Evolutionary conservation across 2,113 vertebrate species (phyloP).

Genomic region (Camelus bactrianus): DNA sequence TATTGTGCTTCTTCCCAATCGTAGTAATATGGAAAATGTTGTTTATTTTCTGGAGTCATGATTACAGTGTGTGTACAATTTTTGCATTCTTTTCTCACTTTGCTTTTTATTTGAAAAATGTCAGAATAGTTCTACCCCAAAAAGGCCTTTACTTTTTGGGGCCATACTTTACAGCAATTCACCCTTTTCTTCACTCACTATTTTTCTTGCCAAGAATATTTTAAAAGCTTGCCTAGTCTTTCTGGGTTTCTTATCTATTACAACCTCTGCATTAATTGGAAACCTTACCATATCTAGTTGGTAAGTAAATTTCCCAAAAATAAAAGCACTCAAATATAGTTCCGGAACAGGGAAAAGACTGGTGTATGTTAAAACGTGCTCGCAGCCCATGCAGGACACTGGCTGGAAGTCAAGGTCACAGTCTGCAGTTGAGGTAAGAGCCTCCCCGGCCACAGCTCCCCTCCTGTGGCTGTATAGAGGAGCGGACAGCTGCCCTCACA

Average conservation of each 20-base stretch:
- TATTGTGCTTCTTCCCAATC: background rate
- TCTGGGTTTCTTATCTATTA: background rate
- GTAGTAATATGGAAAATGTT: background rate
- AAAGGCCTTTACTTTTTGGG: background rate
- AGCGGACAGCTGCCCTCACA: too few relatives aligned
- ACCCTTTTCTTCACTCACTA: background rate
- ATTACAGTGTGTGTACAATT: background rate
- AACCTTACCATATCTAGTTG: background rate
- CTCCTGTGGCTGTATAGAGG: rapidly evolving
- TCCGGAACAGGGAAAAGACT: background rate
- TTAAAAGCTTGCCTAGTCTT: background rate
- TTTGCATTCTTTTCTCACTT: constrained; percentile 1
- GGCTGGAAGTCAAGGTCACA: background rate
- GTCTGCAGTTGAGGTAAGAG: rapidly evolving
- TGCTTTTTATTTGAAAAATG: constrained; percentile 22
- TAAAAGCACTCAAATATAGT: background rate
- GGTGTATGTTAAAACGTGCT: background rate
- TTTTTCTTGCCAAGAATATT: background rate
- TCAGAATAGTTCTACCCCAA: background rate
- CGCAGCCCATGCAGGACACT: background rate
- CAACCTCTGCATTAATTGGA: background rate
- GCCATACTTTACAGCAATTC: background rate
- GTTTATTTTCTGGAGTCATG: constrained; percentile 6
- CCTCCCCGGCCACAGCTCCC: background rate
- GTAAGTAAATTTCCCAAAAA: background rate